Percentiles rank a stretch among this genome's conserved stretches.
phyloP scores from a whole-genome alignment of 2,888 invertebrate genomes.

The Drymonia ruficornis region DNA sequence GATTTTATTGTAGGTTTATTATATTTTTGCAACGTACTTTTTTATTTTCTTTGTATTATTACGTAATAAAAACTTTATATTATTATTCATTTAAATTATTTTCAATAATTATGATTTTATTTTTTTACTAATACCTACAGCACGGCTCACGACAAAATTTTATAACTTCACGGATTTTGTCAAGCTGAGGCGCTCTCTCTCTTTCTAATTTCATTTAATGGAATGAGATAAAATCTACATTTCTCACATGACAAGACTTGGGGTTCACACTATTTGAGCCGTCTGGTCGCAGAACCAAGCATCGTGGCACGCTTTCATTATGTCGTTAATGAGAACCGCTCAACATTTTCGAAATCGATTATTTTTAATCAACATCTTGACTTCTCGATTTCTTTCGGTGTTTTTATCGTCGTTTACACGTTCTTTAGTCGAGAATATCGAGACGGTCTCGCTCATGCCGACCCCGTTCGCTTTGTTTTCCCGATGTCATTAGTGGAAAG shows the following conservation, averaged over 20 bases:
- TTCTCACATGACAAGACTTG: too few species aligned
- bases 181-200: too few species aligned
- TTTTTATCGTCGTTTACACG: slow-evolving; percentile 22
- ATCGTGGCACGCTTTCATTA: not conserved
- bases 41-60: too few species aligned
- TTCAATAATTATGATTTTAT: too few species aligned
- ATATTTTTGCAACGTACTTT: too few species aligned
- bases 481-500: slow-evolving; percentile 81
- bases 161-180: too few species aligned
- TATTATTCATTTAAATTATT: too few species aligned
- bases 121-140: too few species aligned
- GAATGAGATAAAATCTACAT: too few species aligned
- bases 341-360: not conserved
- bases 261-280: not conserved
- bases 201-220: too few species aligned
- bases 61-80: too few species aligned
- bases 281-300: slow-evolving; percentile 37
- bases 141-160: too few species aligned
- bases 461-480: slow-evolving; percentile 75
- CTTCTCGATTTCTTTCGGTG: slow-evolving; percentile 17
- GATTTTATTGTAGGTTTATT: slow-evolving; percentile 18
- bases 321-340: not conserved
- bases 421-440: slow-evolving; percentile 10
- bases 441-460: slow-evolving; percentile 32
- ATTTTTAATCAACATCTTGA: slow-evolving; percentile 6